Base-by-base conservation (phyloP, 1,140 invertebrate species). In the Drosophila ogumai region DNA sequence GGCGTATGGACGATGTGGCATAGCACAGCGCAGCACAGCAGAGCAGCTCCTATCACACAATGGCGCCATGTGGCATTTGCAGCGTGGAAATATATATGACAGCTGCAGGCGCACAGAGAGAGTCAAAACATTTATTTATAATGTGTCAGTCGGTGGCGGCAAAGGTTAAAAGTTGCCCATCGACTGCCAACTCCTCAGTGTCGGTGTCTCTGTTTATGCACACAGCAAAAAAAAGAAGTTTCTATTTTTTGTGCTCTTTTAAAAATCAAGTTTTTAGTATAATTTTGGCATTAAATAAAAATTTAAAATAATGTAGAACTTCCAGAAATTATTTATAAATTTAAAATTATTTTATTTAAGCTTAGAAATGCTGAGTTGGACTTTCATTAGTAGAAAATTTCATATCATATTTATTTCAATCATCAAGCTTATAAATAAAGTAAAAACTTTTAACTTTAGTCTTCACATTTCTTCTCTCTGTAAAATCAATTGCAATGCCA, bases 131-230 rank as follows among this genome's bases (percentile, higher is more conserved):
- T 82, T 80, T 74, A 80, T 82, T 82, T 75, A 63, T 64, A 61
- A 44, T 68, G 74, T 78, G 82, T 69, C 75, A 69, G 54, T 49
- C 34, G 28, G 73, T 52, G 50, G 50, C 50, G 50, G 50, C 50
- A 84, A 87, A 87, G 82, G 84, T 82, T 88, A 87, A 88, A 84
- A 57, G 80, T 82, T 88, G 76, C 76, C 82, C 81, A 85, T 85
- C 63, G 74, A 86, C 65, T 81, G 81, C 36, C 65, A 69, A 52
- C 49, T 71, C 15, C 22, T 19, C n/a, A 0, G 31, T 19, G 49
- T 19, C 6, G 49, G 12, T 32, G 2, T 50, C 28, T 52, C 7
- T 13, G 50, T 8, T 22, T 22, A 1, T 54, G 9, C 50, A 54
- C 19, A 6, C 32, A 54, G 3, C 17, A 22, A 54, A 38, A 54